Percentiles rank a stretch among this genome's conserved stretches.
phyloP scores from a whole-genome alignment of 1,140 invertebrate species.

The Melanaphis sacchari region DNA sequence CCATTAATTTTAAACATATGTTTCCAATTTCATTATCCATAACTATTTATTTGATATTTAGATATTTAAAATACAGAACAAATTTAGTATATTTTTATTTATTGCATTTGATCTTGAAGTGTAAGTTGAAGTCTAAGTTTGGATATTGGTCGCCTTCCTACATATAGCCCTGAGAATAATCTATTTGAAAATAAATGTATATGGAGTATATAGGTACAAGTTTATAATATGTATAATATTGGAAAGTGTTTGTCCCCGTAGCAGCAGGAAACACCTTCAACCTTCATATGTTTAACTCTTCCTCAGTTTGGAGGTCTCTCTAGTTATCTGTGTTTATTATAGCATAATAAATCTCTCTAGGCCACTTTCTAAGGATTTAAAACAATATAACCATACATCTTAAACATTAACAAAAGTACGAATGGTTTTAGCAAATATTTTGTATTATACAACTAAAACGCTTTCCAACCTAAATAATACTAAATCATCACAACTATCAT shows the following conservation, averaged over 20 bases:
- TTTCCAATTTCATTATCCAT: not conserved
- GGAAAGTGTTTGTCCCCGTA: constrained; percentile 54
- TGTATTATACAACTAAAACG: not conserved
- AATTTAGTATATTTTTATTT: constrained; percentile 26
- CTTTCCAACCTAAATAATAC: not conserved
- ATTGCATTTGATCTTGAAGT: constrained; percentile 1
- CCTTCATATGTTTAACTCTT: constrained; percentile 56
- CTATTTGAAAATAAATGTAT: constrained; percentile 26
- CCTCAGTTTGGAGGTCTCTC: constrained; percentile 51
- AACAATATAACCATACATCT: constrained; percentile 20
- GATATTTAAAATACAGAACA: not conserved
- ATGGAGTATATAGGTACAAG: not conserved
- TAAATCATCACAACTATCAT: not conserved
- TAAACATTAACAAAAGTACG: constrained; percentile 2
- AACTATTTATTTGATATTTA: not conserved
- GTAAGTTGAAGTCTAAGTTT: not conserved
- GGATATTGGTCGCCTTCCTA: constrained; percentile 34
- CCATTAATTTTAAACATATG: not conserved
- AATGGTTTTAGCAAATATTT: not conserved
- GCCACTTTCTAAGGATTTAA: constrained; percentile 44
- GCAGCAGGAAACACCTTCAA: constrained; percentile 54
- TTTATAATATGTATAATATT: constrained; percentile 32
- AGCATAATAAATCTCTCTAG: constrained; percentile 43
- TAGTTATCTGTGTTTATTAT: constrained; percentile 42
- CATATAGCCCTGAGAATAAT: constrained; percentile 52